Evolutionary conservation across 2,888 invertebrate genomes (phyloP).

Genomic region (Acrobasis repandana): DNA sequence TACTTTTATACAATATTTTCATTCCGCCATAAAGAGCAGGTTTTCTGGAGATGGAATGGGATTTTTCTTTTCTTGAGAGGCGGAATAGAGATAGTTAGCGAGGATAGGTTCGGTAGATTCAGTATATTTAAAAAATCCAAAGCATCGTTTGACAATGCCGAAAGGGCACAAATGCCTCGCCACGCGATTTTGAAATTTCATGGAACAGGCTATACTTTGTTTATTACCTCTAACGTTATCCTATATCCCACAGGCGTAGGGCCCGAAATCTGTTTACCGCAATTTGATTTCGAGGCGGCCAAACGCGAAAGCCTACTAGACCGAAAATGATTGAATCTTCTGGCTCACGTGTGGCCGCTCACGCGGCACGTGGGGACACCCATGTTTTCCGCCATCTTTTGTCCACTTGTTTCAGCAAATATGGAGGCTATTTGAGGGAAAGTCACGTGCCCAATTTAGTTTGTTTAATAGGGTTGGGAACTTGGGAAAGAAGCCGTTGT

Average conservation of each 20-base stretch:
- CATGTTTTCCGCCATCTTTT: conserved; percentile 2
- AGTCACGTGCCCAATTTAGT: conserved; percentile 13
- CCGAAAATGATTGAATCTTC: conserved; percentile 17
- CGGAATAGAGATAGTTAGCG: too few species aligned
- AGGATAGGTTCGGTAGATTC: too few species aligned
- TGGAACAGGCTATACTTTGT: not conserved
- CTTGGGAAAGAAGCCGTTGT: not conserved
- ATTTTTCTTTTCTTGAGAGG: too few species aligned
- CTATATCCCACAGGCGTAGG: not conserved
- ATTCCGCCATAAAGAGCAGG: too few species aligned
- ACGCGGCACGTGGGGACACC: conserved; percentile 8
- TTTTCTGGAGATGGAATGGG: too few species aligned
- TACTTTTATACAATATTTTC: too few species aligned
- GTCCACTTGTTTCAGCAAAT: conserved; percentile 5
- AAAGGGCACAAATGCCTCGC: too few species aligned
- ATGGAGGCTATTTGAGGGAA: conserved; percentile 10
- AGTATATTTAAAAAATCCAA: too few species aligned
- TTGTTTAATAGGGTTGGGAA: conserved; percentile 17
- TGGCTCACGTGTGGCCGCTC: conserved; percentile 4
- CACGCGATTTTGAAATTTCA: too few species aligned
- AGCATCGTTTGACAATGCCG: too few species aligned
- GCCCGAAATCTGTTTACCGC: conserved; percentile 4
- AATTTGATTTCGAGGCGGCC: not conserved
- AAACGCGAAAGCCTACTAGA: conserved; percentile 5
- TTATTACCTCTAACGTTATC: not conserved